Base-by-base conservation (phyloP, 2,113 vertebrate species). In the Gambusia affinis region DNA sequence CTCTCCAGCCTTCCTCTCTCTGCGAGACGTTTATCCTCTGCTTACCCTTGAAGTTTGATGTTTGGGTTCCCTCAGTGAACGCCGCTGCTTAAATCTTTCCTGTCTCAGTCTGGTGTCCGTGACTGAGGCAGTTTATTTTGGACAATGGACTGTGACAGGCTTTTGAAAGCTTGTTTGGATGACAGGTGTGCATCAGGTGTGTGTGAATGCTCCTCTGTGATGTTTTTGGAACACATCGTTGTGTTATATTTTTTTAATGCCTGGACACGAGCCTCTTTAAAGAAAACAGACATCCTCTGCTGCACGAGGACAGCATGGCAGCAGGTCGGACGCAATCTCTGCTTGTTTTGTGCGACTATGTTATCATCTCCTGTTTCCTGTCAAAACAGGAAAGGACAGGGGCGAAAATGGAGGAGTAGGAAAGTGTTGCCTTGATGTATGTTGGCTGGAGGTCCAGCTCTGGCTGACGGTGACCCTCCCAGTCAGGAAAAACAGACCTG, bases 301-400 rank as follows among this genome's bases (percentile, higher is more conserved):
- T 73, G 76, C 77, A 76, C 29, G 80, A 81, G 86, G 81, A 85
- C 75, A 70, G 87, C 76, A 4, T n/a, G 70, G 85, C 87, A 80
- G 84, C 84, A 83, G 88, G 85, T 89, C 73, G 71, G 79, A 88
- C 85, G 85, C 83, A 78, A 80, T 83, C 85, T 77, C 84, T 72
- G 74, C 89, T 89, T 92, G 91, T 94, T 93, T 30, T 94, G 90
- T 81, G 74, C 60, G 82, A 75, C 84, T 57, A 67, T 89, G 89
- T 89, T 92, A 93, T 94, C 92, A 85, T 91, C 89, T 86, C 86
- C 88, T 86, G 88, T 91, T 94, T 94, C 93, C 93, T 91, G 91
- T 94, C 90, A 94, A 94, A 94, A 94, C 93, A 94, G 93, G 93
- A 94, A 93, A 90, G 60, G 87, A 85, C 87, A 86, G 82, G 84